phyloP scores from a whole-genome alignment of 1,140 invertebrate genomes.

The Drosophila albomicans region DNA sequence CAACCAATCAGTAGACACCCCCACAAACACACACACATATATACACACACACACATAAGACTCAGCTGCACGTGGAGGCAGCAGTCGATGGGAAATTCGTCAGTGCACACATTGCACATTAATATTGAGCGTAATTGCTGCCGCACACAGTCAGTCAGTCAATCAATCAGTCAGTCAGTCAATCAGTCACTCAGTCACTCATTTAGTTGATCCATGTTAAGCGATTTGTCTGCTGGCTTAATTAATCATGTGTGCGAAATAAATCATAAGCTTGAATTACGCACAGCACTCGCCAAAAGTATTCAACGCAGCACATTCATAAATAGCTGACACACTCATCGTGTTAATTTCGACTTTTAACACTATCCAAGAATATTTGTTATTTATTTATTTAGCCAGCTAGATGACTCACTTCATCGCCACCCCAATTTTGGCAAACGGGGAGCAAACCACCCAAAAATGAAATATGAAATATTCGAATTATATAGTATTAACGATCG shows the following conservation, averaged over 20 bases:
- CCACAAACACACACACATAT: not conserved
- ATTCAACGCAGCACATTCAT: constrained; percentile 3
- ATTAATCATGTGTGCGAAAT: constrained; percentile 52
- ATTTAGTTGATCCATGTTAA: constrained; percentile 10
- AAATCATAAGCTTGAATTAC: constrained; percentile 52
- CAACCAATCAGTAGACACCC: not conserved
- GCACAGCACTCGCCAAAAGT: not conserved
- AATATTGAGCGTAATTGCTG: constrained; percentile 42
- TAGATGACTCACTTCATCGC: constrained; percentile 1
- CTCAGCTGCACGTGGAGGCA: no score
- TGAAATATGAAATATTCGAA: no score
- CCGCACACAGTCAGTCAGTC: constrained; percentile 12
- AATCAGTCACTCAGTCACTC: constrained; percentile 8
- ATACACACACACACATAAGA: no score
- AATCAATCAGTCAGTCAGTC: constrained; percentile 4
- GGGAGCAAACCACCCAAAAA: not conserved
- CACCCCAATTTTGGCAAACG: not conserved
- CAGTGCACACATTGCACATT: constrained; percentile 57
- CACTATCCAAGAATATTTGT: constrained; percentile 23
- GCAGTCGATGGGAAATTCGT: constrained; percentile 38
- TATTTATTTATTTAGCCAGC: constrained; percentile 42
- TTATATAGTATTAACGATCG: not conserved
- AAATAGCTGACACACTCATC: constrained; percentile 2
- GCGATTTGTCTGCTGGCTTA: constrained; percentile 44
- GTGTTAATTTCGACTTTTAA: constrained; percentile 58